Evolutionary conservation across 2,797 vertebrate genomes (phyloP), one percentile per base, ranked within the genome.

Genomic region (Sciurus carolinensis): DNA sequence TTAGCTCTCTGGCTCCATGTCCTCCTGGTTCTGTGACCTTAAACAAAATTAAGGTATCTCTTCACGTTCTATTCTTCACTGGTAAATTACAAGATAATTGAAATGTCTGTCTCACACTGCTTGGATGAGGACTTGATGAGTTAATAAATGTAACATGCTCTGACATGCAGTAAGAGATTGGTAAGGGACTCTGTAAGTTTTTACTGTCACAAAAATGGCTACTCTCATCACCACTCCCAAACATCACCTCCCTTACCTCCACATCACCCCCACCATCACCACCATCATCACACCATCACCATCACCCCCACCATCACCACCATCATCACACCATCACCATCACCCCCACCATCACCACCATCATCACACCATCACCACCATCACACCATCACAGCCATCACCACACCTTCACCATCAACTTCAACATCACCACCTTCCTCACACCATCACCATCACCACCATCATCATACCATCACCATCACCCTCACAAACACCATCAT

Each of bases 121-220:
- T 82, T 72, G n/a, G 15, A 3, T 77, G 52, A 75, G n/a, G 14
- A 71, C 14, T 87, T 22, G 66, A 57, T 59, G 52, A 80, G 33
- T 44, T 47, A 66, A 33, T 33, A 24, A 24, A 39, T 30, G 3
- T 18, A 44, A 80, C 87, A 47, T 72, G 20, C 6, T 88, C 50
- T 69, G 14, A 66, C 0, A 4, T 24, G 12, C 5, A 84, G 2
- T 2, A 85, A 88, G n/a, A 28, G 24, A 66, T 81, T 39, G 0
- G 30, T 86, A 15, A 26, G 44, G 2, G 1, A 47, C 26, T 36
- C 26, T 18, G 3, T 62, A 4, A 0, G 0, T 39, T n/a, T 22
- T 18, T 57, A 3, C 52, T 67, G 39, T 50, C 22, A 59, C 10
- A 57, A 42, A 28, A 26, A 59, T 15, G 33, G 20, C 1, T 13